These are phyloP conservation scores for Esperia sulphurella DNA, from an alignment of 2,888 invertebrate genomes.

Conservation along the genomic window DNA sequence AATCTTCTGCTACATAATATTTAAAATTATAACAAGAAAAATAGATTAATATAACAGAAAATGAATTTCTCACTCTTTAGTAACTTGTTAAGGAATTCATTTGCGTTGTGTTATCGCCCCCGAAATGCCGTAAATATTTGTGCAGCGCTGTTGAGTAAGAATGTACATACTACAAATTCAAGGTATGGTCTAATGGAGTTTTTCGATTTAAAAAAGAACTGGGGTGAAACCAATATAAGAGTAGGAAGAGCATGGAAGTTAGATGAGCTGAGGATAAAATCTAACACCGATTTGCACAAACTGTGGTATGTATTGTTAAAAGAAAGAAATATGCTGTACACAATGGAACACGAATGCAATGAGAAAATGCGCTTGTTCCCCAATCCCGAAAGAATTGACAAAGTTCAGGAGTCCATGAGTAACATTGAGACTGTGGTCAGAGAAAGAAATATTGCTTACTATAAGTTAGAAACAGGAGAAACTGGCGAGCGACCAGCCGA, in stretches of 20 bases:
- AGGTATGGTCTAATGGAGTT: constrained; percentile 88
- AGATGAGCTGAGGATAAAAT: constrained; percentile 96
- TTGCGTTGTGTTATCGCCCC: constrained; percentile 30
- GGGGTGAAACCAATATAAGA: constrained; percentile 86
- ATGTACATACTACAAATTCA: constrained; percentile 56
- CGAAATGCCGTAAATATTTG: constrained; percentile 30
- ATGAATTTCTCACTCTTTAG: constrained; percentile 9
- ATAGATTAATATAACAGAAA: too few species aligned
- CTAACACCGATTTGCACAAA: constrained; percentile 97
- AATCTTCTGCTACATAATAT: too few species aligned
- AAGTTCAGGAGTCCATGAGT: constrained; percentile 96
- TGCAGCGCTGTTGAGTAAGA: constrained; percentile 23
- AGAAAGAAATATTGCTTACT: constrained; percentile 95
- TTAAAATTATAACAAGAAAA: too few species aligned
- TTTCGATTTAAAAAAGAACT: constrained; percentile 92
- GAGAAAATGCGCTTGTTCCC: constrained; percentile 85
- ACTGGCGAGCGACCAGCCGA: constrained; percentile 87
- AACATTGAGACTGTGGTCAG: constrained; percentile 94
- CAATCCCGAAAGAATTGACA: constrained; percentile 95
- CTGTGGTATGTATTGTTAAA: constrained; percentile 95
- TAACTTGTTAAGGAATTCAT: constrained; percentile 28
- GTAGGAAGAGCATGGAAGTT: constrained; percentile 92
- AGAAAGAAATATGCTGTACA: constrained; percentile 97
- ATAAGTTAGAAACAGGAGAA: constrained; percentile 92
- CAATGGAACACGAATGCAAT: constrained; percentile 94